Conservation (phyloP, 2,797 vertebrate genomes). For the Xiphophorus birchmanni region DNA sequence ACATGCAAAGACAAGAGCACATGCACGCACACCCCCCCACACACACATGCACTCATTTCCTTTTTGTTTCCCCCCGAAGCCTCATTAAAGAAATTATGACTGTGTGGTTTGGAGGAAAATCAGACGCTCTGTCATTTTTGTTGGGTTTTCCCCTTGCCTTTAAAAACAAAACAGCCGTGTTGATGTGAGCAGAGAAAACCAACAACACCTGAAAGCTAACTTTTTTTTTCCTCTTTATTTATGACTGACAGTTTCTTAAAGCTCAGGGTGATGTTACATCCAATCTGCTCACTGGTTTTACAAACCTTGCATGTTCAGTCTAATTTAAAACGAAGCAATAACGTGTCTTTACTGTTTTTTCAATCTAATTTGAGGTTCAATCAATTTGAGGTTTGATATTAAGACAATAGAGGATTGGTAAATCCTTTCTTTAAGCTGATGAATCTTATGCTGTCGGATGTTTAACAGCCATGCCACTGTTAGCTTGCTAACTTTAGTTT, state of each 20-base stretch:
- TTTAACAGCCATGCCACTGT: background rate
- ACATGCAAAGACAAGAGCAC: slow-evolving; percentile 26
- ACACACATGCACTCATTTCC: slow-evolving; percentile 48
- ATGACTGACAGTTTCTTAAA: background rate
- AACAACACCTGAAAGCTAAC: slow-evolving; percentile 22
- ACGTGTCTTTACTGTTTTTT: background rate
- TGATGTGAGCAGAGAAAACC: slow-evolving; percentile 17
- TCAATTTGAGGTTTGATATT: background rate
- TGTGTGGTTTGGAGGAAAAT: slow-evolving; percentile 67
- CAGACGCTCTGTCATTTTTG: slow-evolving; percentile 48
- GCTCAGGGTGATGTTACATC: background rate
- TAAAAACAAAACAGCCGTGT: slow-evolving; percentile 31
- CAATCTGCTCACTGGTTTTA: background rate
- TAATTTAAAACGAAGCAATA: background rate
- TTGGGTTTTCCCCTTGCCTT: slow-evolving; percentile 43
- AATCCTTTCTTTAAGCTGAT: background rate
- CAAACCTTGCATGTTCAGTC: background rate
- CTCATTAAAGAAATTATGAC: slow-evolving; percentile 74
- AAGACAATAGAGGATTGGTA: background rate
- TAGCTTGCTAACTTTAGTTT: background rate
- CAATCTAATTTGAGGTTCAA: background rate
- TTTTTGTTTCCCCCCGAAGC: slow-evolving; percentile 53
- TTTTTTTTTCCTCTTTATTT: background rate
- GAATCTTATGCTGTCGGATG: background rate
- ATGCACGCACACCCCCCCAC: background rate